Percentiles rank a stretch among this genome's conserved stretches.
These are phyloP conservation scores for Clavelina lepadiformis DNA, from an alignment of 23 tunicate genomes.

Conservation along the genomic window DNA sequence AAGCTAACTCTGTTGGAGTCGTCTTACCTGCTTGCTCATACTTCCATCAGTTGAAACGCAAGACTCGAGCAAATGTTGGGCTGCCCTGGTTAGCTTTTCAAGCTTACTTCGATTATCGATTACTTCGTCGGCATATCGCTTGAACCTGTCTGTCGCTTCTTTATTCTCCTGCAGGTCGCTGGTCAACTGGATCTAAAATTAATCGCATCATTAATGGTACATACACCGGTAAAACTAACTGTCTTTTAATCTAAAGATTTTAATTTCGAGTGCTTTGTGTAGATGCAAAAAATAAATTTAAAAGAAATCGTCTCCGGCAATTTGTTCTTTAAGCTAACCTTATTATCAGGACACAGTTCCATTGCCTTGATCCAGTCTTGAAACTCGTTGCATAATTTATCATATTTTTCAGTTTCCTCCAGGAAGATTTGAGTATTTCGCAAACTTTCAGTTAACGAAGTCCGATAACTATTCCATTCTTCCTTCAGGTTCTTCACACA, in stretches of 20 bases:
- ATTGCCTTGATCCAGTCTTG: conserved; percentile 68
- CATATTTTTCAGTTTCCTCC: conserved; percentile 45
- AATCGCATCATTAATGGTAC: no score
- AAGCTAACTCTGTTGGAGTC: no score
- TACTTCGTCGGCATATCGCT: conserved; percentile 49
- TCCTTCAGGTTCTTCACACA: conserved; percentile 56
- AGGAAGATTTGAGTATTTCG: conserved; percentile 13
- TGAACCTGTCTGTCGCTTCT: conserved; percentile 36
- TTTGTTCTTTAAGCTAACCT: no score
- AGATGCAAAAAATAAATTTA: not conserved
- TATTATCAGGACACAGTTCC: conserved; percentile 69
- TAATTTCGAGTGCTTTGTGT: no score
- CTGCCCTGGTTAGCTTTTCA: conserved; percentile 76
- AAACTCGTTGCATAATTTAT: conserved; percentile 45
- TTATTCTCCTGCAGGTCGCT: conserved; percentile 47
- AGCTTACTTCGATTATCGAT: conserved; percentile 37
- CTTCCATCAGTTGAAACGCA: conserved; percentile 56
- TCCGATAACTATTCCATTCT: conserved; percentile 68
- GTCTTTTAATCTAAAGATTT: no score
- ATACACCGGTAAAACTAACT: no score
- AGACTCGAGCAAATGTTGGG: conserved; percentile 54
- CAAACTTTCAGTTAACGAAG: conserved; percentile 30
- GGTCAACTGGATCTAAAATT: conserved; percentile 55
- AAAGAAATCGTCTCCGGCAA: not conserved
- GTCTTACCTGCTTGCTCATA: conserved; percentile 58